Conservation (phyloP, 2,113 vertebrate species). For the Aspidoscelis tigris region DNA sequence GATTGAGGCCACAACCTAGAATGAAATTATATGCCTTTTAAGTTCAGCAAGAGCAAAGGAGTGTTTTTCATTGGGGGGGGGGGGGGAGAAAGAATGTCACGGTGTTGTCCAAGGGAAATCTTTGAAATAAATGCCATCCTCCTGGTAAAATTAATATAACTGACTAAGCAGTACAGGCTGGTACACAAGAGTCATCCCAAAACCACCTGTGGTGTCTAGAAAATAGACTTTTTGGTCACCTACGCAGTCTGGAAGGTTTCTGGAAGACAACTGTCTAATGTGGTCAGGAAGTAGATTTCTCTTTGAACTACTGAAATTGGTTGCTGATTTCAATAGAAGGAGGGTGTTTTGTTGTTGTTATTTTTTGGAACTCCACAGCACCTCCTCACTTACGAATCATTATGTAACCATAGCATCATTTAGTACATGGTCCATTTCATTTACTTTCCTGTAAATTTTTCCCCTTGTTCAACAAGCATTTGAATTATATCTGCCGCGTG, state of each 20-base stretch:
- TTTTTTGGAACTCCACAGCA: neutral
- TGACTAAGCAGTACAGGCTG: slow-evolving; percentile 21
- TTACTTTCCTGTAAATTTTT: slow-evolving; percentile 22
- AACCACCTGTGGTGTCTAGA: slow-evolving; percentile 34
- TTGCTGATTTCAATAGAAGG: slow-evolving; percentile 24
- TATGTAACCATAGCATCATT: neutral
- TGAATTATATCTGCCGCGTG: slow-evolving; percentile 16
- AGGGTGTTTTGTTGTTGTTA: neutral
- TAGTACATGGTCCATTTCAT: neutral
- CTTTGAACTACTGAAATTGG: slow-evolving; percentile 27
- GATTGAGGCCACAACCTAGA: slow-evolving; percentile 26
- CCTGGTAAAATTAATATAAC: slow-evolving; percentile 31
- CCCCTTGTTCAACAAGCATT: slow-evolving; percentile 2
- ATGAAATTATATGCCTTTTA: neutral
- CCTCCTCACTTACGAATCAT: neutral
- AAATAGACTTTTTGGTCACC: slow-evolving; percentile 30
- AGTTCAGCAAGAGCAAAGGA: neutral
- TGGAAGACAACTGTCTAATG: slow-evolving; percentile 24
- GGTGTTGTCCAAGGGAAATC: slow-evolving; percentile 6
- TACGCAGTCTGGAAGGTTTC: slow-evolving; percentile 37
- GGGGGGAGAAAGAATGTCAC: neutral
- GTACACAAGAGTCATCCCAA: slow-evolving; percentile 42
- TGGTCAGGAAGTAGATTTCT: slow-evolving; percentile 21
- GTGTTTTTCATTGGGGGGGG: neutral
- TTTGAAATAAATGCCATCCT: slow-evolving; percentile 24